Evolutionary conservation across 2,888 invertebrate genomes (phyloP).

Genomic region (Euplexia lucipara): DNA sequence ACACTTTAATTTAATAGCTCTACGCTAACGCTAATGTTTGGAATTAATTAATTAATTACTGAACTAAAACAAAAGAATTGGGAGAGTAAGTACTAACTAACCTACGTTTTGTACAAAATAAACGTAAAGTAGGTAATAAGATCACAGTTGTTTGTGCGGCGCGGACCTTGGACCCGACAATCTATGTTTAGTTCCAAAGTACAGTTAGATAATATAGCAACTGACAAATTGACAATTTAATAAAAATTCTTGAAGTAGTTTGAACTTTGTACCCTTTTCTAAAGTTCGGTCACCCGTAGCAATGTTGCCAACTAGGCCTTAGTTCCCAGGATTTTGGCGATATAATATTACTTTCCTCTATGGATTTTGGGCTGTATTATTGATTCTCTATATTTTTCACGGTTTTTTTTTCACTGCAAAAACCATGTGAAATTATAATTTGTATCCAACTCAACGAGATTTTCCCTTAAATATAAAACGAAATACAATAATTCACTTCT

Average conservation of each 20-base stretch:
- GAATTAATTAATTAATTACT: too few species aligned
- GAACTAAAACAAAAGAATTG: neutral
- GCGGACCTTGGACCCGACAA: constrained; percentile 20
- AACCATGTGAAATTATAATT: too few species aligned
- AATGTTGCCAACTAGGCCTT: constrained; percentile 1
- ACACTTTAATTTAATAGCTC: neutral
- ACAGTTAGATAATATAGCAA: constrained; percentile 8
- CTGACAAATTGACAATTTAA: neutral
- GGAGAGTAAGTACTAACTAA: neutral
- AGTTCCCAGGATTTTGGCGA: too few species aligned
- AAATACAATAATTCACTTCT: too few species aligned
- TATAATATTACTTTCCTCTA: too few species aligned
- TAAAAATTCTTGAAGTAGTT: neutral
- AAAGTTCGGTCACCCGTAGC: neutral
- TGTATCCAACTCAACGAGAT: too few species aligned
- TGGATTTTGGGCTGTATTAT: too few species aligned
- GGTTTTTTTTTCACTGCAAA: too few species aligned
- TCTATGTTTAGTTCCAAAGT: constrained; percentile 41
- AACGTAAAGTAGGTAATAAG: neutral
- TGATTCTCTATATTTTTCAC: too few species aligned
- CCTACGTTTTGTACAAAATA: constrained; percentile 17
- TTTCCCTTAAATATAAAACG: too few species aligned
- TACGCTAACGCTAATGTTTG: neutral
- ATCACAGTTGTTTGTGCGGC: constrained; percentile 9
- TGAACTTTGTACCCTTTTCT: constrained; percentile 24